phyloP scores from a whole-genome alignment of 1,140 invertebrate species.

The Drosophila virilis region DNA sequence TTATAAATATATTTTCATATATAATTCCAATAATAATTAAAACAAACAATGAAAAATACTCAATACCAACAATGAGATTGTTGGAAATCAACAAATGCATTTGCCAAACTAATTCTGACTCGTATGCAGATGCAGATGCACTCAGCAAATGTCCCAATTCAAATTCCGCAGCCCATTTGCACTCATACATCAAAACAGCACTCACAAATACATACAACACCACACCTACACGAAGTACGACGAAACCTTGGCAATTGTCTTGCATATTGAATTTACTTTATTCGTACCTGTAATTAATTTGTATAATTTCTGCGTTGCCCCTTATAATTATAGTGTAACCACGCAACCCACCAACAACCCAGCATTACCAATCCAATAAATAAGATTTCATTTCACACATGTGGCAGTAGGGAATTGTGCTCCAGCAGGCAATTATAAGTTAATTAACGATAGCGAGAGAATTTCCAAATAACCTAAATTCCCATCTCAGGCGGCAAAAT shows the following conservation, averaged over 20 bases:
- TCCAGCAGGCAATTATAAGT: conserved; percentile 25
- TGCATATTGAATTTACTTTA: conserved; percentile 51
- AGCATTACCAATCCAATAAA: conserved; percentile 12
- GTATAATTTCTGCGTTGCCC: conserved; percentile 65
- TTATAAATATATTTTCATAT: conserved; percentile 19
- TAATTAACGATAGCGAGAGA: conserved; percentile 21
- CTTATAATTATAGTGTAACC: conserved; percentile 23
- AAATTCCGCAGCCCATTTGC: conserved; percentile 6
- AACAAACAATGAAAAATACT: conserved; percentile 30
- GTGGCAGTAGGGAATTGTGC: conserved; percentile 2
- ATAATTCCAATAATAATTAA: conserved; percentile 30
- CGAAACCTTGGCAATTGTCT: conserved; percentile 67
- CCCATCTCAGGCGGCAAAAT: neutral
- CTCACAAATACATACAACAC: conserved; percentile 3
- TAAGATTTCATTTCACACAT: conserved; percentile 31
- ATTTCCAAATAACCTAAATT: neutral
- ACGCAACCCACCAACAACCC: conserved; percentile 1
- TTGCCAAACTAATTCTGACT: conserved; percentile 10
- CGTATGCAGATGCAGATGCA: neutral
- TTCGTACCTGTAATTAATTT: conserved; percentile 47
- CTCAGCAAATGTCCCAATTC: conserved; percentile 17
- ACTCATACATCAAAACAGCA: conserved; percentile 7
- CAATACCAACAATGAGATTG: conserved; percentile 12
- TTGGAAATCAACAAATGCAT: conserved; percentile 29
- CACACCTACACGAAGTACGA: conserved; percentile 26